phyloP scores from a whole-genome alignment of 2,888 invertebrate genomes.

The Tetragonisca angustula region DNA sequence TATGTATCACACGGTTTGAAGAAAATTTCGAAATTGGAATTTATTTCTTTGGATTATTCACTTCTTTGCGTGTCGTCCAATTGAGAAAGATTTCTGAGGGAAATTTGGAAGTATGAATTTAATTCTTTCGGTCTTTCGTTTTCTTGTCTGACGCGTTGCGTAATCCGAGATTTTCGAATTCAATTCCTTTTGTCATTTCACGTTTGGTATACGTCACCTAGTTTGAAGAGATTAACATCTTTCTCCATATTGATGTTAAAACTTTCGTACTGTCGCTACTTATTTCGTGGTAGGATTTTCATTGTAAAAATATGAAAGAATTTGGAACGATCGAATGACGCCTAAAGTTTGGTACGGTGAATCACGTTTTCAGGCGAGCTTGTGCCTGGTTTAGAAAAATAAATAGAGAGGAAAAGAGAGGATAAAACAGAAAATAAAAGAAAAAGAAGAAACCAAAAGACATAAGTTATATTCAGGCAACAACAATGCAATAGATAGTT shows the following conservation, averaged over 20 bases:
- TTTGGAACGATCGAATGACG: background rate
- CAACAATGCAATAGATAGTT: slow-evolving; percentile 75
- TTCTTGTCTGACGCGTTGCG: too few species aligned
- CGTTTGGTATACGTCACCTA: too few species aligned
- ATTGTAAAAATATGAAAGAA: background rate
- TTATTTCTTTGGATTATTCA: background rate
- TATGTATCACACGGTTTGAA: background rate
- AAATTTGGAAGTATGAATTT: background rate
- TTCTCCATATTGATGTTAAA: too few species aligned
- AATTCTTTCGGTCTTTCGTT: too few species aligned
- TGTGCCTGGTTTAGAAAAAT: background rate
- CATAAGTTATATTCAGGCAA: slow-evolving; percentile 61
- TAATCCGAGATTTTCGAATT: background rate
- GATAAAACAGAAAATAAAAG: background rate
- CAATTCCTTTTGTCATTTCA: too few species aligned
- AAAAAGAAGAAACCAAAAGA: background rate
- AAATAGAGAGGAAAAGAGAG: background rate
- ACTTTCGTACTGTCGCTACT: too few species aligned
- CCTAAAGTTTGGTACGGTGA: background rate
- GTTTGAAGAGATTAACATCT: too few species aligned
- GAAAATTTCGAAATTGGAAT: background rate
- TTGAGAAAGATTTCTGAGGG: background rate
- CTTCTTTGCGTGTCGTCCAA: background rate
- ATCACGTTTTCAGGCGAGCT: background rate
- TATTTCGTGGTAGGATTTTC: background rate